A percentile compares a stretch with the other conserved stretches of the same genome.
Evolutionary conservation across 1,140 invertebrate species (phyloP).

Genomic region (Cydia strobilella): DNA sequence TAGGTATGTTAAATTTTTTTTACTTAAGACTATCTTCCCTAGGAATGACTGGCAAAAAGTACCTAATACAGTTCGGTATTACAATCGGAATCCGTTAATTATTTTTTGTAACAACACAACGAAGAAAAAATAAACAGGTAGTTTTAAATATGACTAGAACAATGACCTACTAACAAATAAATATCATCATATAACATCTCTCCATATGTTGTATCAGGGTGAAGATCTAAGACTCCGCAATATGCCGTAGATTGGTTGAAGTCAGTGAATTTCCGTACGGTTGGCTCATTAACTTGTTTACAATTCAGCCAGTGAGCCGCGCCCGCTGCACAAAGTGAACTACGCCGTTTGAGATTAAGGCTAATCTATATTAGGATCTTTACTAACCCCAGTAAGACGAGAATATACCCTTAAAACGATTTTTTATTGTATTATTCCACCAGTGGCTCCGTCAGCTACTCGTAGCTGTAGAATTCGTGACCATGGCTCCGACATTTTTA

Average conservation of each 20-base stretch:
- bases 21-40: too few relatives aligned
- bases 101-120: too few relatives aligned
- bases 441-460: too few relatives aligned
- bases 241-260: slow-evolving; percentile 19
- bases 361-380: slow-evolving; percentile 20
- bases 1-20: too few relatives aligned
- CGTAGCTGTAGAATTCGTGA: too few relatives aligned
- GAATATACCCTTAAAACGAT: not conserved
- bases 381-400: not conserved
- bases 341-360: slow-evolving; percentile 18
- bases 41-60: too few relatives aligned
- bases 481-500: too few relatives aligned
- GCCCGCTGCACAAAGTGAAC: slow-evolving; percentile 22
- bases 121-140: not conserved
- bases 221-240: slow-evolving; percentile 22
- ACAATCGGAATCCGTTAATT: too few relatives aligned
- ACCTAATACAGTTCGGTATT: too few relatives aligned
- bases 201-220: not conserved
- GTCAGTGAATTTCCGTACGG: slow-evolving; percentile 32
- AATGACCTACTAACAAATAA: not conserved
- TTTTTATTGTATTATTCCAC: too few relatives aligned
- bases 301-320: slow-evolving; percentile 30
- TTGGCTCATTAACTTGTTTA: slow-evolving; percentile 26
- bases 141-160: not conserved
- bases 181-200: not conserved